phyloP scores from a whole-genome alignment of 35 echinoderm and acorn worm species.

The Apostichopus californicus region DNA sequence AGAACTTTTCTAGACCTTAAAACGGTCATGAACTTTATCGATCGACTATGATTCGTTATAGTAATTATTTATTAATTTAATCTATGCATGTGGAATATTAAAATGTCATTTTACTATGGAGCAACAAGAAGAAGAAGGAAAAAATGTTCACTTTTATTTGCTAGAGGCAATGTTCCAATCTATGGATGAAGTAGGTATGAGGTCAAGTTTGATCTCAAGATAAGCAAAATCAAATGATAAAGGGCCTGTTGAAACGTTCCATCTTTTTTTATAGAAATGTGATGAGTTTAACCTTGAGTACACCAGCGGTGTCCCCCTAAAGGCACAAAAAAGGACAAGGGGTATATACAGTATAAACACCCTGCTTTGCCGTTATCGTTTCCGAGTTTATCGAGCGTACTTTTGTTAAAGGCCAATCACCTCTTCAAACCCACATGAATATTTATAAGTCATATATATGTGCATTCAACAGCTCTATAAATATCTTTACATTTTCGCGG shows the following conservation, averaged over 20 bases:
- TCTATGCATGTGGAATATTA: neutral
- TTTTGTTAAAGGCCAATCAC: neutral
- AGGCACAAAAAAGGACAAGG: neutral
- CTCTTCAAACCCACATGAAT: neutral
- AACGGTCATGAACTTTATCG: neutral
- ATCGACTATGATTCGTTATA: neutral
- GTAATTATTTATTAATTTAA: neutral
- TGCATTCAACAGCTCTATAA: too few relatives aligned
- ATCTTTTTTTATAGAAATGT: neutral
- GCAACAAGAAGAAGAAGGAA: neutral
- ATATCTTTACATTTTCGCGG: too few relatives aligned
- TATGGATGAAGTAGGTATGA: neutral
- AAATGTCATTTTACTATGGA: neutral
- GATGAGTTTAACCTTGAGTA: neutral
- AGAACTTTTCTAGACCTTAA: neutral
- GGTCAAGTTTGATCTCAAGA: neutral
- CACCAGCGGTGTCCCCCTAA: neutral
- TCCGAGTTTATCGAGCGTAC: neutral
- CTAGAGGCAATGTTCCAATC: neutral
- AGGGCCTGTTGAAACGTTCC: neutral
- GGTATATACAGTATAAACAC: too few relatives aligned
- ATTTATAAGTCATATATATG: too few relatives aligned
- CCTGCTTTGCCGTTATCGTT: too few relatives aligned
- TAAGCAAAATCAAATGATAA: neutral
- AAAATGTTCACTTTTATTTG: neutral